Evolutionary conservation across 2,113 vertebrate genomes (phyloP), one percentile per base, ranked within the genome.

Genomic region (Chaetops frenatus): DNA sequence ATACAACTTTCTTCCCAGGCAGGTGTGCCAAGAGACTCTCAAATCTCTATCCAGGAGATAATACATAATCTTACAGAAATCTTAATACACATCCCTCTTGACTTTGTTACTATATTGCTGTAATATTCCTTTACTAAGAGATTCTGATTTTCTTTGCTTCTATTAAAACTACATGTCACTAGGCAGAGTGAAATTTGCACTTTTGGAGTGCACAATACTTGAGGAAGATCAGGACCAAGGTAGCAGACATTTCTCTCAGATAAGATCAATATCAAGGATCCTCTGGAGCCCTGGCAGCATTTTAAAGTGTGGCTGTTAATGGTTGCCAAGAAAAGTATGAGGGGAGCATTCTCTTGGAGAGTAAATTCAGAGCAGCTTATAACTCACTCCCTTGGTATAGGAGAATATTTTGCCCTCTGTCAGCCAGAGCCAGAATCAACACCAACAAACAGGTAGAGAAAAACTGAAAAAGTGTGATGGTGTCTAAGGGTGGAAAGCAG

Each of bases 261-360:
- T 50, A 93, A 93, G 80, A 88, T 92, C 7, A 1, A 69, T 64
- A 91, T 72, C 40, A 67, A 70, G 51, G 65, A 84, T 60, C n/a
- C 60, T 91, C 77, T 1, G 5, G 64, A 91, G 81, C 31, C 53
- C 53, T 76, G 61, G 73, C 65, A 64, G 89, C 61, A 65, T 70
- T 91, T 81, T 84, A 64, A 92, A 86, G 21, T 51, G 50, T 42
- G 40, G 33, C 40, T 78, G 24, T n/a, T 86, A 79, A 48, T 29
- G 86, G 57, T 12, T 84, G 51, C 69, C 57, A 94, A 64, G 73
- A 74, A 73, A 91, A 86, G 69, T 29, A 84, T 22, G 56, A 65
- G 42, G 35, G 66, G 10, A 83, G 4, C 8, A 21, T 67, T 64
- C 38, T 51, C 61, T 35, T 66, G 48, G 44, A 81, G 44, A 67